phyloP scores from a whole-genome alignment of 2,797 vertebrate species.

The Monodelphis domestica region DNA sequence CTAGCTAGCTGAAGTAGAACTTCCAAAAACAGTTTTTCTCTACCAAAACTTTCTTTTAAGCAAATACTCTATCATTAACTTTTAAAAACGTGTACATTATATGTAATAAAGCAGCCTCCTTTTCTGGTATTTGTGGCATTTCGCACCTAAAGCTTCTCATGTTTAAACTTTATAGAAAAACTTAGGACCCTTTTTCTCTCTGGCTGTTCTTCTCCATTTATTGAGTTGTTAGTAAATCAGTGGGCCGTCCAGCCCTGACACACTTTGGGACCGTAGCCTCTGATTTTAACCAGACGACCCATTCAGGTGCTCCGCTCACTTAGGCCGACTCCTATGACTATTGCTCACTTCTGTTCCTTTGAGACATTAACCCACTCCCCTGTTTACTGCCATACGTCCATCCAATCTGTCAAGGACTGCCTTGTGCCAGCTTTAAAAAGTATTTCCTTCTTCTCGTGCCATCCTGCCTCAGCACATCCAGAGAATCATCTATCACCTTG shows the following conservation, averaged over 20 bases:
- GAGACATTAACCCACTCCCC: background rate
- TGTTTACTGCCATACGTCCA: background rate
- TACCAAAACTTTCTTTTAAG: background rate
- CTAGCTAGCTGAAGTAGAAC: background rate
- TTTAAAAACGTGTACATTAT: background rate
- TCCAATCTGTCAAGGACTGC: background rate
- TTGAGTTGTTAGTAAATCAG: background rate
- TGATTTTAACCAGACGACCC: background rate
- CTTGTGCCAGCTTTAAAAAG: background rate
- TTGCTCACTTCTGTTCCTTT: background rate
- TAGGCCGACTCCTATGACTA: background rate
- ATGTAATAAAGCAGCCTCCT: background rate
- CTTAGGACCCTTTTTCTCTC: background rate
- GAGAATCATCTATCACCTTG: too few species aligned
- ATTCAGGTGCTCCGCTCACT: background rate
- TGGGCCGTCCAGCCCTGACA: background rate
- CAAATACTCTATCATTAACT: background rate
- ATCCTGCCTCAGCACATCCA: background rate
- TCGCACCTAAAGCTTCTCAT: background rate
- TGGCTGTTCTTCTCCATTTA: background rate
- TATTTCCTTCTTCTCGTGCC: background rate
- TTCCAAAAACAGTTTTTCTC: background rate
- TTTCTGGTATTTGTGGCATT: background rate
- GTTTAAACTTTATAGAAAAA: background rate
- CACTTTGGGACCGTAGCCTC: rapidly evolving